Evolutionary conservation across 2,888 invertebrate genomes (phyloP), one percentile per base, ranked within the genome.

Genomic region (Venusia cambrica): DNA sequence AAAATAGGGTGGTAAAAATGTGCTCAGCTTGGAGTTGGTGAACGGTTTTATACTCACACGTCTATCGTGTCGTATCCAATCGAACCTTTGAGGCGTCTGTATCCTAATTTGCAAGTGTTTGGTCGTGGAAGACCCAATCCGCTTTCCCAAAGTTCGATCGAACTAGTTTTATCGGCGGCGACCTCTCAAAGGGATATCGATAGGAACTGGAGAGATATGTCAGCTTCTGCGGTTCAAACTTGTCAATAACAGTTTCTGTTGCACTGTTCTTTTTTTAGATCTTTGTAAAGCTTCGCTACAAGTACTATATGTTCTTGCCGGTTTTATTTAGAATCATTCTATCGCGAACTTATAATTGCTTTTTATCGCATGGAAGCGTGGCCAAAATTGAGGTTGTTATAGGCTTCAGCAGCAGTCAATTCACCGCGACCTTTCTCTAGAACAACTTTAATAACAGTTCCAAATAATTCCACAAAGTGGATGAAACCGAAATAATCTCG

Each of bases 391-490:
- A n/a, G n/a, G n/a, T n/a, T n/a, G n/a, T n/a, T n/a, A n/a, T n/a
- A 5, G 5, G 3, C 4, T 7, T 1, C 2, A 19, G n/a, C 1
- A 7, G 8, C 9, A 26, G 11, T 10, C 13, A 33, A 45, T 37
- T 21, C 36, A 33, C 28, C 38, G 38, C 32, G 38, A 38, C 27
- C 32, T 32, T 30, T 30, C 26, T 33, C 42, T 38, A 38, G 33
- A 42, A 34, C 36, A 31, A 42, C 42, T 46, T 39, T 31, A 39
- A 42, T 39, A 45, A 42, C 35, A 39, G 38, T 24, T 22, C 17
- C 15, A 17, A 38, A 37, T 43, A 37, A 42, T 42, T 8, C 16
- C 10, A 35, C 9, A 22, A 18, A 28, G 7, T 28, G 15, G 19
- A 26, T 28, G 28, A 28, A 28, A 21, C 14, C 13, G 19, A 15